Conservation (phyloP, 1,140 invertebrate genomes). For the Melanaphis sacchari region DNA sequence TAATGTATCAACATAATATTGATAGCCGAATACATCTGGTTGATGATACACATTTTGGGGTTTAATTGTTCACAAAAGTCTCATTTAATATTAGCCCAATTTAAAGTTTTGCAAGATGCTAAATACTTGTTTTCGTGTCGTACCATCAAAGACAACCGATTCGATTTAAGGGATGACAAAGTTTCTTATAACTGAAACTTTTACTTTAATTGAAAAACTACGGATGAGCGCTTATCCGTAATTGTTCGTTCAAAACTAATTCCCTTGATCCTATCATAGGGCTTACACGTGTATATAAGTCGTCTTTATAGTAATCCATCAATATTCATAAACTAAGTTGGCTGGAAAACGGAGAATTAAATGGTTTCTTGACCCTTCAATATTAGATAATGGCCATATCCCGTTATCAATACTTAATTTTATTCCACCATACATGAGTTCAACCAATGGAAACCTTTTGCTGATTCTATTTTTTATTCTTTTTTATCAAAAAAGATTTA, state of each 20-base stretch:
- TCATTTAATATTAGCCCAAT: slow-evolving; percentile 30
- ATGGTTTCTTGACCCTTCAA: slow-evolving; percentile 22
- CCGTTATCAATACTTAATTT: background rate
- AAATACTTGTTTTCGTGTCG: slow-evolving; percentile 38
- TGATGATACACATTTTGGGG: background rate
- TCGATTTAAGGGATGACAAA: slow-evolving; percentile 19
- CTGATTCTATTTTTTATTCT: background rate
- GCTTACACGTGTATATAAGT: slow-evolving; percentile 8
- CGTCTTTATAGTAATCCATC: background rate
- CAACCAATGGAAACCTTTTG: background rate
- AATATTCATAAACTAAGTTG: background rate
- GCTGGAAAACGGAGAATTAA: background rate
- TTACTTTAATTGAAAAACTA: slow-evolving; percentile 50
- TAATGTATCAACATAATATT: background rate
- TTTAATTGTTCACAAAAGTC: slow-evolving; percentile 34
- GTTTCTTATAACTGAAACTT: slow-evolving; percentile 28
- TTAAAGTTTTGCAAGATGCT: slow-evolving; percentile 29
- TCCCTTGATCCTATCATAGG: background rate
- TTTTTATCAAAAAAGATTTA: background rate
- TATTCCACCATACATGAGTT: too few species aligned
- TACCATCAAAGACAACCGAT: background rate
- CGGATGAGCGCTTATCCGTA: background rate
- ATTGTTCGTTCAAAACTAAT: slow-evolving; percentile 26
- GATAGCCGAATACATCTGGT: background rate
- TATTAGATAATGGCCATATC: background rate